Conservation (phyloP, 64 coral and sea anemone genomes). For the Actinia equina region DNA sequence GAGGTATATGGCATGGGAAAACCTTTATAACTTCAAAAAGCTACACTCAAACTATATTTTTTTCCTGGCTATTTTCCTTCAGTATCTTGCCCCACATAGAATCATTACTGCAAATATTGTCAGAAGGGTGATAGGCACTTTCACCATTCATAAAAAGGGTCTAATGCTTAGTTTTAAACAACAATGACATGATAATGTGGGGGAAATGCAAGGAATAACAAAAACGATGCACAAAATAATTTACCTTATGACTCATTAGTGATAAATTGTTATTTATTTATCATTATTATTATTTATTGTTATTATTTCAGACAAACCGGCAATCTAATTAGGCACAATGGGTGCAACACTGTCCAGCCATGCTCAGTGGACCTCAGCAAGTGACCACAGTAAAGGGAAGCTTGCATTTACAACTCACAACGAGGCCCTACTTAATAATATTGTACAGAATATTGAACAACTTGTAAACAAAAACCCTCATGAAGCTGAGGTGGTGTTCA, state of each 20-base stretch:
- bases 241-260: neutral
- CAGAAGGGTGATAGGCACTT: no score
- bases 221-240: no score
- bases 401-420: constrained; percentile 96
- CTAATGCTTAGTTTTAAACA: no score
- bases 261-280: neutral
- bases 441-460: constrained; percentile 69
- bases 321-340: constrained; percentile 29
- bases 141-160: no score
- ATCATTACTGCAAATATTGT: no score
- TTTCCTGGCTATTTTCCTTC: no score
- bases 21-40: no score
- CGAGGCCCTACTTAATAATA: constrained; percentile 91
- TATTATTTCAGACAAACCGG: neutral
- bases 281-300: neutral
- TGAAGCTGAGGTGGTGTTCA: constrained; percentile 81
- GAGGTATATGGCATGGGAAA: no score
- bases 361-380: constrained; percentile 86
- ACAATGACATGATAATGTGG: no score
- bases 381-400: constrained; percentile 89
- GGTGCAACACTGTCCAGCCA: constrained; percentile 92
- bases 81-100: no score
- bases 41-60: no score
- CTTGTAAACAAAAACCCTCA: constrained; percentile 72
- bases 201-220: no score